Evolutionary conservation across 1,140 invertebrate species (phyloP).

Genomic region (Cephus cinctus): DNA sequence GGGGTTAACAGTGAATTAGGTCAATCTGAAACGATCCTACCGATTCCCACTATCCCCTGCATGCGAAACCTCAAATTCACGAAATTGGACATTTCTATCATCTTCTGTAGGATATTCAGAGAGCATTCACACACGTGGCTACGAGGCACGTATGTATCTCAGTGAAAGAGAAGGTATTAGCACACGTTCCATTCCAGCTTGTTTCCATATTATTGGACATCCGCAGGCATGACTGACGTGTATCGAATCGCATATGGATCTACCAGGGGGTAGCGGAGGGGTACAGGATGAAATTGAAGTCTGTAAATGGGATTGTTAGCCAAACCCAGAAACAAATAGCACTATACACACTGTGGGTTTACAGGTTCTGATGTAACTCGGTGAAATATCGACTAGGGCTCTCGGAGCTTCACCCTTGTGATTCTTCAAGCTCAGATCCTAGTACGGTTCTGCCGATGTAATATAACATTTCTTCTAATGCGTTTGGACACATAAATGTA

Average conservation of each 20-base stretch:
- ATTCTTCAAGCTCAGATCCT: too few species aligned
- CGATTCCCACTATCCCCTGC: too few species aligned
- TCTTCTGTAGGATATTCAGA: too few species aligned
- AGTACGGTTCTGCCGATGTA: too few species aligned
- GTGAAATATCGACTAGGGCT: constrained; percentile 10
- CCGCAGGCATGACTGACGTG: constrained; percentile 17
- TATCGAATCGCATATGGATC: not conserved
- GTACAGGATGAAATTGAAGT: constrained; percentile 29
- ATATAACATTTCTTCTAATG: too few species aligned
- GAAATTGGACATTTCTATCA: not conserved
- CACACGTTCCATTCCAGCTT: constrained; percentile 22
- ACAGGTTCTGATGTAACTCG: not conserved
- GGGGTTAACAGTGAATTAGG: too few species aligned
- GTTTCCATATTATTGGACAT: constrained; percentile 33
- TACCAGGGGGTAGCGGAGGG: constrained; percentile 12
- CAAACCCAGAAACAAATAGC: constrained; percentile 25
- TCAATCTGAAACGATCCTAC: too few species aligned
- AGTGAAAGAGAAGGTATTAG: too few species aligned
- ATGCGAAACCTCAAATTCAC: not conserved
- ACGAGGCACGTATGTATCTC: too few species aligned
- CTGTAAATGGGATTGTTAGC: constrained; percentile 28
- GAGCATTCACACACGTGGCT: too few species aligned
- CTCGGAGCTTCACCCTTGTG: too few species aligned
- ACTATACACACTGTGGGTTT: not conserved
- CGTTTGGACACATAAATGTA: too few species aligned